Conservation (phyloP, 23 tunicate species). For the Ciona savignyi region DNA sequence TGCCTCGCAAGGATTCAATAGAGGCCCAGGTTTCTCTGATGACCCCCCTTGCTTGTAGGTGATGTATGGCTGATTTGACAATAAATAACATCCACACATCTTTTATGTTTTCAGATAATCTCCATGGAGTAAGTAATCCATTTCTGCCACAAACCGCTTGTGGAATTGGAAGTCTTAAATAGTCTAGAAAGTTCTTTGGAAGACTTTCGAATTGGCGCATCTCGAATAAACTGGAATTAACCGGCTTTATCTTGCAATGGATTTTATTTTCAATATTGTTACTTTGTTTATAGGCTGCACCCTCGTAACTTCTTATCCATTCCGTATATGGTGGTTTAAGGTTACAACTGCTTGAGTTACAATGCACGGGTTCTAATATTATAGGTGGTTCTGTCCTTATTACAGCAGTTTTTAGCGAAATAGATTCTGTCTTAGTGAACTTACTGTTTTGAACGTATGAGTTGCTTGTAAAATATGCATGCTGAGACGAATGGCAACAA, state of each 20-base stretch:
- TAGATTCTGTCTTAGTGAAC: background rate
- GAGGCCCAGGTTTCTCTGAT: constrained; percentile 67
- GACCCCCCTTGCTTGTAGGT: constrained; percentile 19
- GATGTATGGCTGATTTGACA: constrained; percentile 57
- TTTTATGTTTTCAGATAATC: background rate
- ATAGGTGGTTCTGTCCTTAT: background rate
- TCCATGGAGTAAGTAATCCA: constrained; percentile 10
- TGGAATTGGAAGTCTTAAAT: too few relatives aligned
- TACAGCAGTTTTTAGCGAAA: too few relatives aligned
- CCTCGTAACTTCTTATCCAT: too few relatives aligned
- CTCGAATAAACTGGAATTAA: too few relatives aligned
- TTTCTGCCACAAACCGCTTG: constrained; percentile 14
- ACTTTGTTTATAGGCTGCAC: too few relatives aligned
- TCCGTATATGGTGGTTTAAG: too few relatives aligned
- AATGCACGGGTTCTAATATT: background rate
- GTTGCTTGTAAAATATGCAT: background rate
- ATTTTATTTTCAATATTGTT: too few relatives aligned
- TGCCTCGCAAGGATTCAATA: constrained; percentile 11
- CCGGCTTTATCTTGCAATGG: too few relatives aligned
- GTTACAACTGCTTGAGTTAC: too few relatives aligned
- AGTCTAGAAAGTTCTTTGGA: too few relatives aligned
- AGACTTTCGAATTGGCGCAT: too few relatives aligned
- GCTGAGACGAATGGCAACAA: background rate
- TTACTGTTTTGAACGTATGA: background rate
- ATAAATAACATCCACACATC: constrained; percentile 51